Base-by-base conservation (phyloP, 2,888 invertebrate species). In the Vandiemenella viatica region DNA sequence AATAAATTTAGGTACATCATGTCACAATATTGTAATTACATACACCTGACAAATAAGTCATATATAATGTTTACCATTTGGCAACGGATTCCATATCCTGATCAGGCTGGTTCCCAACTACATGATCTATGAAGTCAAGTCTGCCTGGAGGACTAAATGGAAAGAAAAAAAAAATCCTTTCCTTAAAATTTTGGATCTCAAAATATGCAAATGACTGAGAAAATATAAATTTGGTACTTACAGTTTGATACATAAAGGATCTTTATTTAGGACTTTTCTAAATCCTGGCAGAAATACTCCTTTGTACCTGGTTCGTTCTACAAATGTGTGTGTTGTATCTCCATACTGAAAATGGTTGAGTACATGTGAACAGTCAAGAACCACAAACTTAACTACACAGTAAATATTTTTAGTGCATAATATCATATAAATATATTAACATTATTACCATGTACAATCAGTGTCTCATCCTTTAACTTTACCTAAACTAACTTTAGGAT, bases 61-160 rank as follows among this genome's bases (percentile, higher is more conserved):
- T 46, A 21, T 8, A 37, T n/a, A 37, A 17, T 40, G 44, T 61
- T 60, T 63, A 78, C 97, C 97, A 98, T 59, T 87, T 77, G 0
- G 86, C 92, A 0, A 81, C 84, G 26, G 76, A 70, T 65, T 89
- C 88, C 97, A 98, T 97, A 58, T 80, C 72, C 42, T 80, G 68
- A 60, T 96, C 90, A 0, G 96, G 93, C 66, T 97, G 96, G 67
- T 98, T 98, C 3, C 95, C 96, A 5, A 98, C 98, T 45, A 92
- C 82, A 63, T 98, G 98, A 65, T 98, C 98, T 50, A 97, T 82
- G 62, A 93, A 93, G 62, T 88, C 79, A 49, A 97, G 73, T 55
- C 82, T 77, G 20, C 74, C 70, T 47, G 75, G 67, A 1, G 88
- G 85, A 54, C 84, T 84, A 61, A 38, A 67, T 65, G 52, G 15